Evolutionary conservation across 2,797 vertebrate genomes (phyloP).

Genomic region (Propithecus perrieri): DNA sequence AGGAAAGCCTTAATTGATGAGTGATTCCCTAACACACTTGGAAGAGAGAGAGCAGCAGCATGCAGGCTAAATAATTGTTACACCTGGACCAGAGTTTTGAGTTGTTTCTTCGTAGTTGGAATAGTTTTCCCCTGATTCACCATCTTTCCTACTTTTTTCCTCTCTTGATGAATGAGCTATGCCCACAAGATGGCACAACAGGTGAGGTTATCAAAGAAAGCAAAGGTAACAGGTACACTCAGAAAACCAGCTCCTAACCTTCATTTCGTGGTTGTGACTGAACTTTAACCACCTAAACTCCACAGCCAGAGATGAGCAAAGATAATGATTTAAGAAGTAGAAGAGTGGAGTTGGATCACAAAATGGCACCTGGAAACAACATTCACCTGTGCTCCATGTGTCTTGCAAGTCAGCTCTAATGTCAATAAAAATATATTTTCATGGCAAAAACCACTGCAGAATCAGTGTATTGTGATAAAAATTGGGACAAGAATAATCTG

Average conservation of each 20-base stretch:
- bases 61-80: not conserved
- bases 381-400: not conserved
- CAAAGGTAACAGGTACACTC: not conserved
- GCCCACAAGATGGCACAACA: not conserved
- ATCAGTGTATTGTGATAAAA: slow-evolving; percentile 59
- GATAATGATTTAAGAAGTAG: not conserved
- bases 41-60: not conserved
- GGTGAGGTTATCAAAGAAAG: not conserved
- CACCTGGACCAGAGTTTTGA: not conserved
- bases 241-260: not conserved
- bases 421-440: slow-evolving; percentile 46
- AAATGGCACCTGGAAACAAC: not conserved
- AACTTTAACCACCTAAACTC: not conserved
- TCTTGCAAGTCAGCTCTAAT: not conserved
- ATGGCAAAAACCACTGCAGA: not conserved
- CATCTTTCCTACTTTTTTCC: not conserved
- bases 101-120: not conserved
- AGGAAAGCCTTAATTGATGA: not conserved
- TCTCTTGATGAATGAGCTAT: not conserved
- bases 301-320: not conserved
- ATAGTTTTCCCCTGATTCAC: not conserved
- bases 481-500: slow-evolving; percentile 59
- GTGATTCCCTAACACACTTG: not conserved
- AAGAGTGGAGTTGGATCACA: not conserved
- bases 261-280: not conserved